Evolutionary conservation across 2,797 vertebrate species (phyloP).

Genomic region (Urophycis tenuis): DNA sequence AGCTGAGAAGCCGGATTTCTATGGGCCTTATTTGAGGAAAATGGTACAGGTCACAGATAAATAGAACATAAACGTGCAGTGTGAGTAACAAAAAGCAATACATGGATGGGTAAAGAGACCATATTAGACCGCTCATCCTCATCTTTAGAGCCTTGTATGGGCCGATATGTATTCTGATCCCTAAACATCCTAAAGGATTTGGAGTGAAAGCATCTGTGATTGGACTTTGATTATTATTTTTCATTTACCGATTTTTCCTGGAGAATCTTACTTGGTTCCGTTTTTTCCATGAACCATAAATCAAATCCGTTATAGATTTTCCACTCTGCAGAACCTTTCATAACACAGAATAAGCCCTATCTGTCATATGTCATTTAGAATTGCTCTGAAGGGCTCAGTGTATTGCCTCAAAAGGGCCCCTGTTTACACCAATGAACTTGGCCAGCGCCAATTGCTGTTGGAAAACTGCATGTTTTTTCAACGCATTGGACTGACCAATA

Average conservation of each 20-base stretch:
- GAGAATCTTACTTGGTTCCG: constrained; percentile 34
- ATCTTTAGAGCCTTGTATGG: too few relatives aligned
- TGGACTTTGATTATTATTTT: not conserved
- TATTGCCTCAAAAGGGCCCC: constrained; percentile 66
- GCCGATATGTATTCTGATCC: too few relatives aligned
- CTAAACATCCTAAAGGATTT: not conserved
- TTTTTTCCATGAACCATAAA: constrained; percentile 55
- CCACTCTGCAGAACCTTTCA: constrained; percentile 51
- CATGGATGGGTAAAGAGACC: constrained; percentile 42
- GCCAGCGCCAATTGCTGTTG: constrained; percentile 41
- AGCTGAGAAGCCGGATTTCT: constrained; percentile 59
- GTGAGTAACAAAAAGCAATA: constrained; percentile 50
- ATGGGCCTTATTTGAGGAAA: constrained; percentile 50
- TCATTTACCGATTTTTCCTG: constrained; percentile 28
- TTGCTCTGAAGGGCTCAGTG: constrained; percentile 62
- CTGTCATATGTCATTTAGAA: constrained; percentile 45
- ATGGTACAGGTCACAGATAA: constrained; percentile 39
- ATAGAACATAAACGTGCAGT: constrained; percentile 11
- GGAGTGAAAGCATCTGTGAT: not conserved
- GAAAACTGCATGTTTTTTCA: constrained; percentile 50
- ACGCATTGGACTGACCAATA: constrained; percentile 41
- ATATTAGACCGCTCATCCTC: too few relatives aligned
- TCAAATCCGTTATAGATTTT: constrained; percentile 51
- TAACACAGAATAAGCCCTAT: constrained; percentile 32
- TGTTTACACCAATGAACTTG: constrained; percentile 55